Evolutionary conservation across 1,140 invertebrate species (phyloP), one percentile per base, ranked within the genome.

Genomic region (Drosophila nikananu): DNA sequence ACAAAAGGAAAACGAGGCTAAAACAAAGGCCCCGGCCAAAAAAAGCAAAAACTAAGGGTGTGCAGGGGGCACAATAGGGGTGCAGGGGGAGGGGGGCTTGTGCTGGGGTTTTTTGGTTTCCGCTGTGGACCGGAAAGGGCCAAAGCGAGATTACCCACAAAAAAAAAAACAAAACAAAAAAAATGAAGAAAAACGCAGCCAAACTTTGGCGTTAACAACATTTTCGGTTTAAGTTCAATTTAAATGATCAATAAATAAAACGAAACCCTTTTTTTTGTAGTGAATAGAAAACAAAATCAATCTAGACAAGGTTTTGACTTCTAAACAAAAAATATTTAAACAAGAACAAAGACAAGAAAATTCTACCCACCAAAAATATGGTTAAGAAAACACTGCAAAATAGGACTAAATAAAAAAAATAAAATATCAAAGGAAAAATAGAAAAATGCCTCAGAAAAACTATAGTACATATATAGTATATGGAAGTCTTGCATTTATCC

Each of bases 1-100:
- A 86, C 83, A 79, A 87, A 86, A 86, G 70, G 78, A 64, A 67
- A 81, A 60, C 81, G 72, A 66, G 61, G 67, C 64, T 74, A 59
- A 70, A 70, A 75, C 72, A 80, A 80, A 76, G 62, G 77, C 41
- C 64, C 42, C 12, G 21, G 48, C 48, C 35, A 52, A 52, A 54
- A 54, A 37, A 54, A 37, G 41, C n/a, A 64, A 67, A 80, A 60
- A 52, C 75, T 77, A 78, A 71, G 65, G 58, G 37, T 42, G 39
- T 35, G 30, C 51, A 54, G 51, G n/a, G n/a, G n/a, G 35, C 23
- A 5, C 21, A 42, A 15, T 15, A 7, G 19, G 27, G 39, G 39
- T 54, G 51, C 27, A 21, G 5, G 6, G 13, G 46, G 35, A 35
- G 10, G 35, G 2, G 30, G 35, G 12, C 12, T 13, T 8, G 35